Evolutionary conservation across 2,888 invertebrate genomes (phyloP), one percentile per base, ranked within the genome.

Genomic region (Candidula unifasciata): DNA sequence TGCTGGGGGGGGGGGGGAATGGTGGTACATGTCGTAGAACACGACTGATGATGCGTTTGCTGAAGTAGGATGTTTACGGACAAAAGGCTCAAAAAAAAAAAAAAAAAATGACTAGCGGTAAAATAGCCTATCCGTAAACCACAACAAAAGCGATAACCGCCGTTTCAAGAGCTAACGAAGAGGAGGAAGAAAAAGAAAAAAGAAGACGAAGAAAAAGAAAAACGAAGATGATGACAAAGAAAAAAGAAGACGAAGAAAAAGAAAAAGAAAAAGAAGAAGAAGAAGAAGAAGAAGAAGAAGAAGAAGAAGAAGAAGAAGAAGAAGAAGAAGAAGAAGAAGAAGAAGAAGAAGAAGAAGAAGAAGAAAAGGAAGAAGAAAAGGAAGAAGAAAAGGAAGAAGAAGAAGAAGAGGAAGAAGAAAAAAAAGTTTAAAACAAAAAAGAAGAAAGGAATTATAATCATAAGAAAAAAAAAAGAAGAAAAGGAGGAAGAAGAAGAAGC

Each of bases 361-460:
- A 24, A 60, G 6, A 60, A 60, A 3, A 24, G 18, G 6, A 60
- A 60, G 6, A 60, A 60, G 6, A 60, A 60, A 3, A 60, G 18
- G 6, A 60, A 60, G 6, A 60, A 60, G 6, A 60, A 60, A 3
- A 60, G 18, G 6, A 3, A 60, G 0, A 24, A 3, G 13, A 60
- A 60, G 13, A 60, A 60, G 13, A 24, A 60, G 8, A 60, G 74
- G 44, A 60, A 60, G 60, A 60, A 60, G 60, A 24, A 60, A 21
- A 60, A 60, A 21, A 77, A 54, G 60, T n/a, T 54, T n/a, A 54
- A 30, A 30, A n/a, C n/a, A 27, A 77, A 30, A 30, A 35, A 68
- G 66, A 44, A 37, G 37, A 37, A 80, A 80, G n/a, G 66, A 52
- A 80, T n/a, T 71, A 52, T 24, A 37, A 71, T 52, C 52, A 44